These are phyloP conservation scores for Dryocosmus kuriphilus DNA, from an alignment of 2,888 invertebrate genomes.

Conservation along the genomic window DNA sequence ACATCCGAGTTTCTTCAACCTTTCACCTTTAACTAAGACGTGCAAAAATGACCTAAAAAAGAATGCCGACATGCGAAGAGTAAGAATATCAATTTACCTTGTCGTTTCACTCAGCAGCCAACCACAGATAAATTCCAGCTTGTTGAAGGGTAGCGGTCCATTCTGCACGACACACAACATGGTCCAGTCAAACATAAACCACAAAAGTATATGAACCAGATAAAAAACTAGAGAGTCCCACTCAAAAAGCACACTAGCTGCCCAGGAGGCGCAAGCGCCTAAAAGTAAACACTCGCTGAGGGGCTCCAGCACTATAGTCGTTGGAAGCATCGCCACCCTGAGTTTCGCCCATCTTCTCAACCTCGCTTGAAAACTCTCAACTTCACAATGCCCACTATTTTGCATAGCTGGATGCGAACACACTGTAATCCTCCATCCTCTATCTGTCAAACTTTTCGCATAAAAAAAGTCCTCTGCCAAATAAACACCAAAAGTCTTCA, in stretches of 20 bases:
- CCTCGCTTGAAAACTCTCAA: conserved; percentile 91
- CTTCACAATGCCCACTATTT: conserved; percentile 93
- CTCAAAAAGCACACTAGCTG: conserved; percentile 88
- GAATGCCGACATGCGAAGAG: neutral
- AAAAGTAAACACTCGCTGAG: conserved; percentile 96
- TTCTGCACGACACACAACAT: conserved; percentile 94
- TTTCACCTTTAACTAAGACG: neutral
- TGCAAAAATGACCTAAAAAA: neutral
- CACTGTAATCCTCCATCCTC: conserved; percentile 94
- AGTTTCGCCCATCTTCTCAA: conserved; percentile 96
- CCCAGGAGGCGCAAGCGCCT: conserved; percentile 95
- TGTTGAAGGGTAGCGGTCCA: conserved; percentile 94
- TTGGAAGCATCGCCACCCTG: conserved; percentile 96
- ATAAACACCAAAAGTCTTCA: conserved; percentile 94
- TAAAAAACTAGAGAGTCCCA: conserved; percentile 95
- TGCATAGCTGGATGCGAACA: conserved; percentile 97
- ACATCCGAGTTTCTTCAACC: neutral
- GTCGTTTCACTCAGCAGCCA: conserved; percentile 96
- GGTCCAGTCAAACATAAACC: conserved; percentile 98
- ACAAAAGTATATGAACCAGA: conserved; percentile 93
- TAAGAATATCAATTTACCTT: conserved; percentile 31
- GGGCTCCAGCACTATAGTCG: conserved; percentile 94
- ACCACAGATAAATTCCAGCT: conserved; percentile 95
- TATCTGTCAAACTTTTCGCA: conserved; percentile 91
- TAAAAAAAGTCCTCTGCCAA: conserved; percentile 99